These are phyloP conservation scores for Exaiptasia diaphana DNA, from an alignment of 64 coral and sea anemone species.

Conservation along the genomic window DNA sequence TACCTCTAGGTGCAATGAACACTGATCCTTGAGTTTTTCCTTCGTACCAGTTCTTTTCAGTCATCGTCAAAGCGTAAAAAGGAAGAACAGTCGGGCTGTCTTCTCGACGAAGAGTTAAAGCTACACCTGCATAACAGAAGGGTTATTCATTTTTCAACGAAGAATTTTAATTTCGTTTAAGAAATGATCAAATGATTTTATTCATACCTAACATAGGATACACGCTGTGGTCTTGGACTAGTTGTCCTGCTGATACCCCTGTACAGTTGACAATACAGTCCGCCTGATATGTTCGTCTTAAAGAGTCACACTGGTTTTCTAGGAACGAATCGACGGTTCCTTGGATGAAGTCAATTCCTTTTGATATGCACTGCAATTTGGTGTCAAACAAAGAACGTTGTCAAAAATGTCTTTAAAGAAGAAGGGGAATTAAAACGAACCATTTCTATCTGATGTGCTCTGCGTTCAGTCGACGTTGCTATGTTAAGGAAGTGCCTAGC, in stretches of 20 bases:
- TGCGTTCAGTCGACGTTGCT: neutral
- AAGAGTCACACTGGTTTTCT: neutral
- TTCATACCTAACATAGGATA: neutral
- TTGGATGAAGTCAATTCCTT: neutral
- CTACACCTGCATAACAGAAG: neutral
- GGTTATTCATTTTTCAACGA: neutral
- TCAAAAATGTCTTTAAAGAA: neutral
- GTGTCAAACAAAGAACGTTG: neutral
- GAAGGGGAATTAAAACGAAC: neutral
- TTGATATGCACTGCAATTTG: neutral
- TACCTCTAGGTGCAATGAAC: neutral
- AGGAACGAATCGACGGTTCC: neutral
- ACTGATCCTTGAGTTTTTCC: neutral
- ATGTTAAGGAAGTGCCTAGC: neutral
- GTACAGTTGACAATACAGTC: slow-evolving; percentile 4
- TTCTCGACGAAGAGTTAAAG: neutral
- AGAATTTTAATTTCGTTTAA: neutral
- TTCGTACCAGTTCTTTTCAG: neutral
- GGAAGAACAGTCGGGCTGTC: neutral
- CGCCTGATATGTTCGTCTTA: neutral
- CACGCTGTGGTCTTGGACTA: neutral
- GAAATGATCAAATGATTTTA: neutral
- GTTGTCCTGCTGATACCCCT: neutral
- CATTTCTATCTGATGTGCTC: neutral
- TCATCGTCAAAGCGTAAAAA: neutral